phyloP scores from a whole-genome alignment of 2,888 invertebrate species.

The Cryptophagus acutangulus region DNA sequence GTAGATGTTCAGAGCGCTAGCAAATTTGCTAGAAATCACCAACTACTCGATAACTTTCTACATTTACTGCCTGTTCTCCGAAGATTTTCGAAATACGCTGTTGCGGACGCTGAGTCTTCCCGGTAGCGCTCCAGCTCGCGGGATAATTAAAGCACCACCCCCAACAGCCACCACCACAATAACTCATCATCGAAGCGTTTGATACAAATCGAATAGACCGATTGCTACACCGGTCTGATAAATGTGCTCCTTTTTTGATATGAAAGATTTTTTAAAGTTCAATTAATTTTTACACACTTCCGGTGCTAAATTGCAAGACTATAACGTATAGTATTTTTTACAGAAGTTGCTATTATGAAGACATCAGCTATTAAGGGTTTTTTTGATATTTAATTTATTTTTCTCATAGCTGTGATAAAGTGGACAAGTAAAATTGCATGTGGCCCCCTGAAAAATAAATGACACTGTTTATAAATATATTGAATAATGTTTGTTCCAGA shows the following conservation, averaged over 20 bases:
- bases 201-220: slow-evolving; percentile 40
- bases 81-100: slow-evolving; percentile 68
- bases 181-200: slow-evolving; percentile 41
- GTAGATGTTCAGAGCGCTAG: slow-evolving; percentile 64
- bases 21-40: slow-evolving; percentile 68
- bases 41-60: slow-evolving; percentile 77
- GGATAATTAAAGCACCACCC: slow-evolving; percentile 37
- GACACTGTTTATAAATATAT: too few relatives aligned
- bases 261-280: not conserved
- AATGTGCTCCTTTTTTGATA: not conserved
- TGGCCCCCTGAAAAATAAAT: too few relatives aligned
- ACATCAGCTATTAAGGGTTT: too few relatives aligned
- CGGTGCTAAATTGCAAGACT: slow-evolving; percentile 3
- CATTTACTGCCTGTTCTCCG: slow-evolving; percentile 72
- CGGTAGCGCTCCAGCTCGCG: slow-evolving; percentile 42
- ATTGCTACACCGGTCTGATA: slow-evolving; percentile 30
- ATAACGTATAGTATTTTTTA: too few relatives aligned
- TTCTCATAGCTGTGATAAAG: too few relatives aligned
- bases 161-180: slow-evolving; percentile 45
- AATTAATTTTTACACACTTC: slow-evolving; percentile 2
- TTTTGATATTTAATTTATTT: too few relatives aligned
- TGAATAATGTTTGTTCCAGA: too few relatives aligned
- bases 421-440: too few relatives aligned
- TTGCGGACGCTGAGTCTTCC: slow-evolving; percentile 60
- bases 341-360: too few relatives aligned